Conservation (phyloP, 2,888 invertebrate species). For the Drosophila cognata region DNA sequence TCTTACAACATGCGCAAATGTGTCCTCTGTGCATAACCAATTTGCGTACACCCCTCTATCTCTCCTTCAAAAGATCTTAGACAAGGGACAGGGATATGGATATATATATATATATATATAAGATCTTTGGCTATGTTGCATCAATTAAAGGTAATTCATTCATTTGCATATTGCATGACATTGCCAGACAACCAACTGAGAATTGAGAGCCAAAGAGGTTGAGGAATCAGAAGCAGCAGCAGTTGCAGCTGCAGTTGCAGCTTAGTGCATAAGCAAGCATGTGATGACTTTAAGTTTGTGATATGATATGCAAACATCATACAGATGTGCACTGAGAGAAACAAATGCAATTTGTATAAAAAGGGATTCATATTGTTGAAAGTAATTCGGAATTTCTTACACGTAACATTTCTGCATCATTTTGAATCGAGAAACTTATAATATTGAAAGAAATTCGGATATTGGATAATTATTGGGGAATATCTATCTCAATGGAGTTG, state of each 20-base stretch:
- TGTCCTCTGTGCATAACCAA: conserved; percentile 14
- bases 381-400: background rate
- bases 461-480: background rate
- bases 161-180: conserved; percentile 72
- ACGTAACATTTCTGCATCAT: too few species aligned
- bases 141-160: conserved; percentile 80
- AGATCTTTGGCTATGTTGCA: conserved; percentile 57
- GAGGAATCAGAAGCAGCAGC: conserved; percentile 5
- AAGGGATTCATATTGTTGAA: background rate
- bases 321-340: conserved; percentile 22
- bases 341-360: background rate
- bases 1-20: conserved; percentile 33
- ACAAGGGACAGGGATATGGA: background rate
- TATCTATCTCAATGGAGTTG: background rate
- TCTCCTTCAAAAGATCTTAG: background rate
- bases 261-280: conserved; percentile 25
- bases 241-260: background rate
- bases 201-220: conserved; percentile 8
- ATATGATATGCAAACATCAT: conserved; percentile 59
- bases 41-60: background rate
- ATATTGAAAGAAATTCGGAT: background rate
- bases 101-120: background rate
- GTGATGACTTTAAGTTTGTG: conserved; percentile 53
- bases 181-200: conserved; percentile 39
- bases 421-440: background rate